A percentile compares a stretch with the other conserved stretches of the same genome.
Evolutionary conservation across 2,113 vertebrate genomes (phyloP).

Genomic region (Pica pica): DNA sequence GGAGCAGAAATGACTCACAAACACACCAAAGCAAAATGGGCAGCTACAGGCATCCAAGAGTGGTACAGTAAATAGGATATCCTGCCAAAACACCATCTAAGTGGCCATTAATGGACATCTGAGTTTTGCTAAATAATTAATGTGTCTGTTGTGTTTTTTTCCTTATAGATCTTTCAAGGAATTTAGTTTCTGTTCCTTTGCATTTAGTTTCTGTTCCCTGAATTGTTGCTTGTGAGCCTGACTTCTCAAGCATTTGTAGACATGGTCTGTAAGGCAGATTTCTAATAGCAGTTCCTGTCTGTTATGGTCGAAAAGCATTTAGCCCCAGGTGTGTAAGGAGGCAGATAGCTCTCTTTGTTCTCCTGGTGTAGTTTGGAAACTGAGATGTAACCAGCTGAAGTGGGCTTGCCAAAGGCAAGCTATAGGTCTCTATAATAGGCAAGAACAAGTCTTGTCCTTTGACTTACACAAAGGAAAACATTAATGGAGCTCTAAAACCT

Average conservation of each 20-base stretch:
- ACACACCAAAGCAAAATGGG: not conserved
- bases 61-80: not conserved
- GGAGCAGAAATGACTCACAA: not conserved
- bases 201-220: constrained; percentile 37
- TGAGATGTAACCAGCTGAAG: not conserved
- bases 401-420: not conserved
- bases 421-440: not conserved
- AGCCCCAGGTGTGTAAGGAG: not conserved
- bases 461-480: not conserved
- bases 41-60: not conserved
- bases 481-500: not conserved
- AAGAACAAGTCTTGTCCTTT: not conserved
- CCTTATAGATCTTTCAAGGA: constrained; percentile 53
- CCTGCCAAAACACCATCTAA: not conserved
- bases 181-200: constrained; percentile 45
- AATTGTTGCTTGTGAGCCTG: constrained; percentile 8
- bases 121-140: constrained; percentile 60
- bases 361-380: not conserved
- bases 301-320: not conserved
- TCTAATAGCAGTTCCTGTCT: not conserved
- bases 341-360: not conserved
- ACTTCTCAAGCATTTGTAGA: not conserved
- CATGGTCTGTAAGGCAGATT: not conserved
- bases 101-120: constrained; percentile 46
- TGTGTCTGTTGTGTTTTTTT: constrained; percentile 5